These are phyloP conservation scores for Epicauta chinensis DNA, from an alignment of 1,140 invertebrate genomes.

Conservation along the genomic window DNA sequence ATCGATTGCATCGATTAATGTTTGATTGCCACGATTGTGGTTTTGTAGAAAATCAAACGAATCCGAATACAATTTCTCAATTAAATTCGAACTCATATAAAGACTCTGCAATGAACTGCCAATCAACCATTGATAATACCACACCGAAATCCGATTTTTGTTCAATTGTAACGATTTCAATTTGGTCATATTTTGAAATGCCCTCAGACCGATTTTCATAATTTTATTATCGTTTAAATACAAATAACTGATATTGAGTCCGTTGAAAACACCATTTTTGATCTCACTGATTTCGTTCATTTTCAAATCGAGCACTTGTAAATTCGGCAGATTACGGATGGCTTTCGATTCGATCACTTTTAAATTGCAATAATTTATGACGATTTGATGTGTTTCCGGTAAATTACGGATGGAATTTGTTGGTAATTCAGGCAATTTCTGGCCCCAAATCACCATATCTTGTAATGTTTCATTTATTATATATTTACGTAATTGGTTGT, in stretches of 20 bases:
- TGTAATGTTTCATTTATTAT: too few relatives aligned
- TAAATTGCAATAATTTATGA: background rate
- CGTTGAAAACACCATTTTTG: constrained; percentile 13
- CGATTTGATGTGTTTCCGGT: background rate
- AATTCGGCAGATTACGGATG: constrained; percentile 15
- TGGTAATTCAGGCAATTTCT: too few relatives aligned
- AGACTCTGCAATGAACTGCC: constrained; percentile 5
- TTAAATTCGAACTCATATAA: constrained; percentile 19
- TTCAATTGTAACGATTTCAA: constrained; percentile 8
- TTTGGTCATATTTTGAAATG: constrained; percentile 17
- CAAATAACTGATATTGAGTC: constrained; percentile 11
- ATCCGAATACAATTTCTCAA: constrained; percentile 11
- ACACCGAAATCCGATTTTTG: constrained; percentile 16
- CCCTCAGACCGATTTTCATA: constrained; percentile 14
- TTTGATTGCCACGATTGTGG: background rate
- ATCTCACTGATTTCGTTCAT: constrained; percentile 10
- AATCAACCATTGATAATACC: constrained; percentile 20
- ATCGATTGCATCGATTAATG: constrained; percentile 6
- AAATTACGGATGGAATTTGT: too few relatives aligned
- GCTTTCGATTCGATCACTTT: constrained; percentile 16
- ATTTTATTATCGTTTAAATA: constrained; percentile 16
- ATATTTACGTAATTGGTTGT: too few relatives aligned
- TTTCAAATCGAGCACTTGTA: constrained; percentile 12
- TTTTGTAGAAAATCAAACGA: constrained; percentile 13
- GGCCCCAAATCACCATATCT: too few relatives aligned